These are phyloP conservation scores for Beroe ovata DNA, from an alignment of 37 sponge, comb jelly and placozoan genomes.

Conservation along the genomic window DNA sequence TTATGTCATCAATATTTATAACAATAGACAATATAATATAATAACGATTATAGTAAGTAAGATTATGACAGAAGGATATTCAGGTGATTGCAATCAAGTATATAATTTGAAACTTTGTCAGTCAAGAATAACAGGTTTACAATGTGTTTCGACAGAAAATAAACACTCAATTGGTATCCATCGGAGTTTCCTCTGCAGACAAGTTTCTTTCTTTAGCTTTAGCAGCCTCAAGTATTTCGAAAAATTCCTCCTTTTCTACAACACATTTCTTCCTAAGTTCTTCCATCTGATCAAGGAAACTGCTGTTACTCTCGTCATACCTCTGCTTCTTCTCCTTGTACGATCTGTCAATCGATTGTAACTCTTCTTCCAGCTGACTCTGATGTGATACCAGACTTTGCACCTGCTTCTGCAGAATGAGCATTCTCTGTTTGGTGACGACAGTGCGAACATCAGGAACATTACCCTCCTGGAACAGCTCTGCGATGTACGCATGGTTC, in stretches of 20 bases:
- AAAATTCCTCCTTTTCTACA: constrained; percentile 6
- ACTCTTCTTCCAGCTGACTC: constrained; percentile 41
- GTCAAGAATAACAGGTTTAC: too few relatives aligned
- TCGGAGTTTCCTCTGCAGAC: constrained; percentile 11
- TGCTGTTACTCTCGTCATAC: constrained; percentile 41
- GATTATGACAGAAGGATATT: too few relatives aligned
- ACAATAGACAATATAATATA: too few relatives aligned
- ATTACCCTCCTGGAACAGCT: constrained; percentile 29
- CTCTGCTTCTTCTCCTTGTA: constrained; percentile 39
- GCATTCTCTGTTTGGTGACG: constrained; percentile 28
- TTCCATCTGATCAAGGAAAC: constrained; percentile 24
- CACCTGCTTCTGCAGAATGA: constrained; percentile 43
- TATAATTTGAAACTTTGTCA: too few relatives aligned
- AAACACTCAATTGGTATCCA: constrained; percentile 21
- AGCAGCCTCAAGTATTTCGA: not conserved
- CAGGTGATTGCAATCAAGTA: too few relatives aligned
- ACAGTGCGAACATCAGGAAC: constrained; percentile 54
- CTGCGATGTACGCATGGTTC: constrained; percentile 36
- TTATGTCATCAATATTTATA: too few relatives aligned
- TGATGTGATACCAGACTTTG: constrained; percentile 56
- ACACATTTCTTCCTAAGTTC: constrained; percentile 31
- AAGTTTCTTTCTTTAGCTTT: not conserved
- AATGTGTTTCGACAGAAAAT: too few relatives aligned
- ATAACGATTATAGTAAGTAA: too few relatives aligned
- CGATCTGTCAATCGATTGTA: constrained; percentile 21